These are phyloP conservation scores for Acrocyrtus sp. DNA, from an alignment of 2,888 invertebrate genomes.

Conservation along the genomic window DNA sequence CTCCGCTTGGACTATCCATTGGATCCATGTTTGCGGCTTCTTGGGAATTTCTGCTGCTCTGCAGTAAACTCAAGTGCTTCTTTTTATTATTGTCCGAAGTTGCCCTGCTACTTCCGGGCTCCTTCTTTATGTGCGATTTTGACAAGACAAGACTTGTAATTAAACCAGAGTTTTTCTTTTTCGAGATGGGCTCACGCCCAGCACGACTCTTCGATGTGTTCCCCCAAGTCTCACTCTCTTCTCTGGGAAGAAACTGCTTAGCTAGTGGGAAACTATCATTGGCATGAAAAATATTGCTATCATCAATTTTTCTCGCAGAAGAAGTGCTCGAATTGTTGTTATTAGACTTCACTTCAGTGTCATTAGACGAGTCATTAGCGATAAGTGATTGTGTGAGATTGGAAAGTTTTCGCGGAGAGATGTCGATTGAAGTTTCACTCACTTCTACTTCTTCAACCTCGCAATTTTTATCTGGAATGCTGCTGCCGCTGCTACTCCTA, in stretches of 20 bases:
- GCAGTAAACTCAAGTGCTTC: slow-evolving; percentile 17
- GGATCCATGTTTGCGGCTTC: background rate
- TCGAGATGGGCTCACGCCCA: slow-evolving; percentile 5
- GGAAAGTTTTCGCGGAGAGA: slow-evolving; percentile 23
- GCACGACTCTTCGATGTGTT: too few relatives aligned
- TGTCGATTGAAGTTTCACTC: slow-evolving; percentile 38
- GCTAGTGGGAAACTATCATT: too few relatives aligned
- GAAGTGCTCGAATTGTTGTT: too few relatives aligned
- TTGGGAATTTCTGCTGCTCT: slow-evolving; percentile 13
- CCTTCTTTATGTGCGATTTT: slow-evolving; percentile 21
- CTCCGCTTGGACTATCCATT: too few relatives aligned
- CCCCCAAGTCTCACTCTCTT: too few relatives aligned
- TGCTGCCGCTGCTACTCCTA: background rate
- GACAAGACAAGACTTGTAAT: slow-evolving; percentile 17
- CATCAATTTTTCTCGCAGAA: too few relatives aligned
- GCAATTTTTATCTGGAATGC: slow-evolving; percentile 16
- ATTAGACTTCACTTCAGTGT: too few relatives aligned
- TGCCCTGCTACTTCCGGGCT: background rate
- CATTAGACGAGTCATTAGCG: too few relatives aligned
- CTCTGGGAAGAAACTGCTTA: too few relatives aligned
- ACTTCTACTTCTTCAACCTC: slow-evolving; percentile 48
- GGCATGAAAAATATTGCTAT: too few relatives aligned
- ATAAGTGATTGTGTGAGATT: too few relatives aligned
- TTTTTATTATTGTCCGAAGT: slow-evolving; percentile 7
- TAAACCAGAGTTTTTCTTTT: slow-evolving; percentile 27